phyloP scores from a whole-genome alignment of 2,113 vertebrate species.

The Corythoichthys haematopterus region DNA sequence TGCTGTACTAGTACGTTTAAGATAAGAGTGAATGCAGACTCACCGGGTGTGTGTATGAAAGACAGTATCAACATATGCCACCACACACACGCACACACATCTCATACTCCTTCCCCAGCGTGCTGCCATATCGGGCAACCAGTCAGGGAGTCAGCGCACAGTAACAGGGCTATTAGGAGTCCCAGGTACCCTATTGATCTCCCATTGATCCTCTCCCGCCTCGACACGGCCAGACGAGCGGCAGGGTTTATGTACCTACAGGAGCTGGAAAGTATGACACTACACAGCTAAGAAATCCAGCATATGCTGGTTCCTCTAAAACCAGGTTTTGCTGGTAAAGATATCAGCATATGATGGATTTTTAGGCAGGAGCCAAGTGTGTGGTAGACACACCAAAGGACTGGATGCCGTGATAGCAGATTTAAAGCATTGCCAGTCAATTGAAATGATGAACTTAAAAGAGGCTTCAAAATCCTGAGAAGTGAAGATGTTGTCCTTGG shows the following conservation, averaged over 20 bases:
- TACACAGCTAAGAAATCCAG: neutral
- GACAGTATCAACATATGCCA: slow-evolving; percentile 2
- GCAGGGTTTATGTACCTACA: slow-evolving; percentile 44
- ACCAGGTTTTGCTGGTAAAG: too few relatives aligned
- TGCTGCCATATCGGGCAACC: slow-evolving; percentile 50
- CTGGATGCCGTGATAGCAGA: slow-evolving; percentile 7
- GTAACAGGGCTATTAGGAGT: slow-evolving; percentile 69
- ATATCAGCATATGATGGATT: too few relatives aligned
- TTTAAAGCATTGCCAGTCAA: too few relatives aligned
- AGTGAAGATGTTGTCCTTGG: too few relatives aligned
- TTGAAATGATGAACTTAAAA: too few relatives aligned
- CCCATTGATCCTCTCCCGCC: slow-evolving; percentile 65
- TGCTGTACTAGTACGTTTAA: too few relatives aligned
- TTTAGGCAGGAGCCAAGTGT: slow-evolving; percentile 13
- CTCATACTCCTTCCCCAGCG: slow-evolving; percentile 11
- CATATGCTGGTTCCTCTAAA: too few relatives aligned
- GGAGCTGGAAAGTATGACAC: slow-evolving; percentile 39
- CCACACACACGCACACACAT: slow-evolving; percentile 22
- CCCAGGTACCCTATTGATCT: slow-evolving; percentile 68
- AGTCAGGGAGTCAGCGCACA: slow-evolving; percentile 62
- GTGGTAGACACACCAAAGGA: slow-evolving; percentile 23
- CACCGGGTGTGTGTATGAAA: too few relatives aligned
- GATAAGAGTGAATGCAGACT: too few relatives aligned
- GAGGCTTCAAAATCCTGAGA: too few relatives aligned
- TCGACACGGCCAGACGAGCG: slow-evolving; percentile 51